Conservation (phyloP, 2,797 vertebrate species). For the Tarsius wallacei region DNA sequence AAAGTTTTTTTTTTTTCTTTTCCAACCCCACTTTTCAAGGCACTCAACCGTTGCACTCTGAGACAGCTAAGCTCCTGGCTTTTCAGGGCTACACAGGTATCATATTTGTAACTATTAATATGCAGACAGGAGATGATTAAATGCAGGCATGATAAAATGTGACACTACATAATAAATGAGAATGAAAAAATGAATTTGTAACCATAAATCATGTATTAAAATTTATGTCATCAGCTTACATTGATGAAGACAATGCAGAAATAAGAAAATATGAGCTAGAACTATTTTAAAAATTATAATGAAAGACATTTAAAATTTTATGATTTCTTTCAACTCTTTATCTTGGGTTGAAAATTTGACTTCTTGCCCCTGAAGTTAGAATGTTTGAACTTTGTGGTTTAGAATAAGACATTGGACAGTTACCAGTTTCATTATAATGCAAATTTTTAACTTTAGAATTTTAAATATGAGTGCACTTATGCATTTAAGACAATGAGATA, state of each 20-base stretch:
- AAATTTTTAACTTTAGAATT: conserved; percentile 81
- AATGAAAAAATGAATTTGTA: conserved; percentile 93
- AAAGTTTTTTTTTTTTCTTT: conserved; percentile 76
- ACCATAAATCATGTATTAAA: conserved; percentile 96
- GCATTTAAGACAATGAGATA: conserved; percentile 65
- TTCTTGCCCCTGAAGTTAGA: conserved; percentile 67
- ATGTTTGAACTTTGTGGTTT: conserved; percentile 78
- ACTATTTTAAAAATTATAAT: conserved; percentile 85
- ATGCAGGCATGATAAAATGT: conserved; percentile 94
- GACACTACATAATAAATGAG: conserved; percentile 95
- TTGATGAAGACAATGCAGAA: conserved; percentile 90
- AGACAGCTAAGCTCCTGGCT: conserved; percentile 93
- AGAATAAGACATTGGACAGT: conserved; percentile 72
- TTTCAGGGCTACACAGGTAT: conserved; percentile 93
- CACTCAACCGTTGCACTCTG: conserved; percentile 86
- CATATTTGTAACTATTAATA: conserved; percentile 95
- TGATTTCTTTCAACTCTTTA: conserved; percentile 74
- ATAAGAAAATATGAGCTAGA: conserved; percentile 87
- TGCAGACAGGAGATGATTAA: conserved; percentile 96
- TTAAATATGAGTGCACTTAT: conserved; percentile 69
- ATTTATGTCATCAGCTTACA: conserved; percentile 92
- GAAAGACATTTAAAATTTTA: conserved; percentile 82
- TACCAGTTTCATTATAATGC: conserved; percentile 76
- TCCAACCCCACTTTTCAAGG: conserved; percentile 88
- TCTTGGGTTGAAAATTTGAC: conserved; percentile 73